These are phyloP conservation scores for Rhegmatorhina hoffmannsi DNA, from an alignment of 2,113 vertebrate species.

Conservation along the genomic window DNA sequence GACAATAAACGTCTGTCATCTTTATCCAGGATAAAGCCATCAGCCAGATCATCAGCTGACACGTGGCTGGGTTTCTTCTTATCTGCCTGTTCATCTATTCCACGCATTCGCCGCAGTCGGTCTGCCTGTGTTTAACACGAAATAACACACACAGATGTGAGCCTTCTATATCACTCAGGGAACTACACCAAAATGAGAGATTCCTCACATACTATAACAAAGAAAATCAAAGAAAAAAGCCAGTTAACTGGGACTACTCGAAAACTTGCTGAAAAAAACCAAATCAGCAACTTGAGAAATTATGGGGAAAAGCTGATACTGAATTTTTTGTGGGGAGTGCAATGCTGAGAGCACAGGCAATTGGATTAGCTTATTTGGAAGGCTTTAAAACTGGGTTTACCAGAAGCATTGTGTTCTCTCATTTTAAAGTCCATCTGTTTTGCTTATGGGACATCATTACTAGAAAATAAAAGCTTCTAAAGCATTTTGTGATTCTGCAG, in stretches of 20 bases:
- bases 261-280: neutral
- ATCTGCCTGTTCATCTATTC: constrained; percentile 64
- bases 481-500: neutral
- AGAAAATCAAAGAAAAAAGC: neutral
- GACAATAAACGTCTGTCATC: constrained; percentile 84
- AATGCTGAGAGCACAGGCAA: neutral
- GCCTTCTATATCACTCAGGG: neutral
- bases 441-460: neutral
- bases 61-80: constrained; percentile 71
- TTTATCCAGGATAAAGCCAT: constrained; percentile 88
- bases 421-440: neutral
- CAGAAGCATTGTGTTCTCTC: neutral
- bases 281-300: neutral
- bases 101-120: constrained; percentile 89
- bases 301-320: neutral
- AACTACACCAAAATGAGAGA: neutral
- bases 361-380: neutral
- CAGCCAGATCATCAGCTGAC: constrained; percentile 92
- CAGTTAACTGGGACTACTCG: neutral
- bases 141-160: neutral
- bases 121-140: constrained; percentile 79
- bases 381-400: neutral
- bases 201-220: neutral
- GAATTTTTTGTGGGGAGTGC: neutral
- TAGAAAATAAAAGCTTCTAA: neutral